phyloP scores from a whole-genome alignment of 2,113 vertebrate species.

The Rhinichthys klamathensis region DNA sequence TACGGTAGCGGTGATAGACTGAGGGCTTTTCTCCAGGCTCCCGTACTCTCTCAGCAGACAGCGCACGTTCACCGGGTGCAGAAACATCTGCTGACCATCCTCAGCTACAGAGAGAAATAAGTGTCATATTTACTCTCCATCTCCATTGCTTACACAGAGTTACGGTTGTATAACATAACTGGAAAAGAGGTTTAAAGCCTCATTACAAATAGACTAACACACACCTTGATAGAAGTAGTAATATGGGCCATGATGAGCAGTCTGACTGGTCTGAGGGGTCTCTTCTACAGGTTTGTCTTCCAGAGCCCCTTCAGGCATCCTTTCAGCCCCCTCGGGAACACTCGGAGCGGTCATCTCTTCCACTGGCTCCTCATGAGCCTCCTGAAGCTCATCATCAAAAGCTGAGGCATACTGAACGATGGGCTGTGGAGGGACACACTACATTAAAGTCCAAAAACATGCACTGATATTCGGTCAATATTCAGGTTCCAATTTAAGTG shows the following conservation, averaged over 20 bases:
- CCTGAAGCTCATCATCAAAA: conserved; percentile 86
- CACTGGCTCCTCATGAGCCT: conserved; percentile 63
- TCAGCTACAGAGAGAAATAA: conserved; percentile 76
- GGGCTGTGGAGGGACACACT: conserved; percentile 65
- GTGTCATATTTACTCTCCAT: neutral
- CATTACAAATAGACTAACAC: neutral
- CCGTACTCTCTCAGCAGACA: conserved; percentile 92
- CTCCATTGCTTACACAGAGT: neutral
- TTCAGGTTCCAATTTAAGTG: too few relatives aligned
- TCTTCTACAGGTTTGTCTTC: conserved; percentile 61
- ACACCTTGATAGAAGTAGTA: conserved; percentile 99
- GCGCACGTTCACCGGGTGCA: conserved; percentile 95
- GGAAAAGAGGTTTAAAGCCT: too few relatives aligned
- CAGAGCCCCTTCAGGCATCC: conserved; percentile 64
- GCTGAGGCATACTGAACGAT: conserved; percentile 86
- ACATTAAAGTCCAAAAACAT: too few relatives aligned
- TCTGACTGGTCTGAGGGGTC: conserved; percentile 59
- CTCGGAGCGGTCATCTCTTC: conserved; percentile 59
- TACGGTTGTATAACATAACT: neutral
- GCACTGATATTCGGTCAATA: too few relatives aligned
- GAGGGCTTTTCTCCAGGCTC: conserved; percentile 92
- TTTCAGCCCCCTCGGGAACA: conserved; percentile 45
- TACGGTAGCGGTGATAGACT: conserved; percentile 89
- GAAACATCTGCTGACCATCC: conserved; percentile 97
- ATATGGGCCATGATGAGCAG: conserved; percentile 81